phyloP scores from a whole-genome alignment of 2,888 invertebrate species.

The Magallana nippona region DNA sequence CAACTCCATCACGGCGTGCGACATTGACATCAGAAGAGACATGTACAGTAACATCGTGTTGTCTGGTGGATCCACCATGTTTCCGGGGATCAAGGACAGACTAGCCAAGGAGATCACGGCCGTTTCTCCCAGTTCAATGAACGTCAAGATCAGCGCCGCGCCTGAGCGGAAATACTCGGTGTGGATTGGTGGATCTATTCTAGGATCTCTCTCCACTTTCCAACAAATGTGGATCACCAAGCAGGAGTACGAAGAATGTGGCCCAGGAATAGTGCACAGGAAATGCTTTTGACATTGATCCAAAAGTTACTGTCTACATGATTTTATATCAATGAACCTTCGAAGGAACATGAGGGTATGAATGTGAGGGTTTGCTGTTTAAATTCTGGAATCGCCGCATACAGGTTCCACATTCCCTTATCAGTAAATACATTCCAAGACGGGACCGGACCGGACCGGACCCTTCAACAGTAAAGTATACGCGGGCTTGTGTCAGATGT shows the following conservation, averaged over 20 bases:
- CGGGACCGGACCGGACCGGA: no score
- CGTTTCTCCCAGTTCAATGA: constrained; percentile 27
- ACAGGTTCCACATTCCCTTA: no score
- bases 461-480: no score
- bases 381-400: no score
- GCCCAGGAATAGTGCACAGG: constrained; percentile 25
- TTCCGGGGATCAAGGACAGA: constrained; percentile 82
- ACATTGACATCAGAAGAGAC: constrained; percentile 75
- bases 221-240: constrained; percentile 41
- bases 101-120: constrained; percentile 42
- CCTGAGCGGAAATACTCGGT: constrained; percentile 48
- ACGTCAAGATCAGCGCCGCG: constrained; percentile 41
- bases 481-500: no score
- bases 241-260: constrained; percentile 38
- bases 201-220: constrained; percentile 49
- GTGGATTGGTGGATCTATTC: constrained; percentile 51
- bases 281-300: constrained; percentile 3
- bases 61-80: constrained; percentile 97
- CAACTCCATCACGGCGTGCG: constrained; percentile 75
- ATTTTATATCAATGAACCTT: no score
- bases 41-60: constrained; percentile 83
- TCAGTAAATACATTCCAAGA: no score
- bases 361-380: no score
- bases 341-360: no score
- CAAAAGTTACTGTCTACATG: no score